Conservation (phyloP, 2,888 invertebrate species). For the Drosophila borborema region DNA sequence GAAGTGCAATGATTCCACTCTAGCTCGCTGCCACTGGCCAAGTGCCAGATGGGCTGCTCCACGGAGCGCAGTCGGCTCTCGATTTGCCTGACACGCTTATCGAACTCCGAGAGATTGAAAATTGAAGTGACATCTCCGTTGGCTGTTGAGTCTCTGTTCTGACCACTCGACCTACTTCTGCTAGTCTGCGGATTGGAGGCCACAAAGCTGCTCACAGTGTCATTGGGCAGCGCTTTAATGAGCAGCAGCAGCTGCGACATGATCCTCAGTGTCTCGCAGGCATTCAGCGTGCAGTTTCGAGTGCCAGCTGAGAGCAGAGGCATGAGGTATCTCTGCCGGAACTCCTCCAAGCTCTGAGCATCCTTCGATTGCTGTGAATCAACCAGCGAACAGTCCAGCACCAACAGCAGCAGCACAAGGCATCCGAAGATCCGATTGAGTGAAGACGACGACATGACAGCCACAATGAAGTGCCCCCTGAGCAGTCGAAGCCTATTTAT, state of each 20-base stretch:
- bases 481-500: constrained; percentile 51
- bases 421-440: constrained; percentile 18
- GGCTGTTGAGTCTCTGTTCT: not conserved
- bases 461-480: constrained; percentile 13
- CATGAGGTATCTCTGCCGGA: constrained; percentile 72
- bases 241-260: constrained; percentile 81
- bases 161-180: not conserved
- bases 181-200: not conserved
- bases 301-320: constrained; percentile 66
- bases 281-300: constrained; percentile 85
- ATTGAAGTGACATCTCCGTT: constrained; percentile 38
- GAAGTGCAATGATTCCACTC: constrained; percentile 88
- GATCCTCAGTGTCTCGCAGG: constrained; percentile 85
- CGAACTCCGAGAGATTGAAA: constrained; percentile 69
- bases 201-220: constrained; percentile 16
- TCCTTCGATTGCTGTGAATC: constrained; percentile 34
- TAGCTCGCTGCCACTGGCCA: constrained; percentile 85
- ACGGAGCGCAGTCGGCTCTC: constrained; percentile 88
- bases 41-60: constrained; percentile 89
- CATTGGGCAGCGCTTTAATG: constrained; percentile 60
- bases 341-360: constrained; percentile 70
- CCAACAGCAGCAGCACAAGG: constrained; percentile 12
- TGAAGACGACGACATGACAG: constrained; percentile 37
- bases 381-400: not conserved
- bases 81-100: constrained; percentile 85